A percentile compares a stretch with the other conserved stretches of the same genome.
Evolutionary conservation across 2,797 vertebrate species (phyloP).

Genomic region (Mionectes olivaceus): DNA sequence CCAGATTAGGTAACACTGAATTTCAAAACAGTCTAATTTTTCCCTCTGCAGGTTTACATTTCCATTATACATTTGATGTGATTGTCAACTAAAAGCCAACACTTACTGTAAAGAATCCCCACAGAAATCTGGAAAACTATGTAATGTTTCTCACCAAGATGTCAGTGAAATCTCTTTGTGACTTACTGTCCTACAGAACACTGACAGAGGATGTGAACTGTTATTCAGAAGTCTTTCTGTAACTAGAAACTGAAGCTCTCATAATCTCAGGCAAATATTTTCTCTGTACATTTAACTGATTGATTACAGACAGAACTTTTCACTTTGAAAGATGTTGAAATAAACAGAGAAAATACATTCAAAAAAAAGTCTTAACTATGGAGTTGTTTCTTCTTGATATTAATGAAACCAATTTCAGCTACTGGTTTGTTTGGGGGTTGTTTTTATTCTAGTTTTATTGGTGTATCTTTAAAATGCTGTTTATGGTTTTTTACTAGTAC

Average conservation of each 20-base stretch:
- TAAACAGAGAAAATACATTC: background rate
- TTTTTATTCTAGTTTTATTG: background rate
- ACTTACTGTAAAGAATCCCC: constrained; percentile 22
- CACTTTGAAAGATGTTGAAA: background rate
- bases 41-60: background rate
- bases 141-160: background rate
- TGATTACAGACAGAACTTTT: background rate
- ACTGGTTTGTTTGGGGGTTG: accelerated
- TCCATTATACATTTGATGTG: background rate
- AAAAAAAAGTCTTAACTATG: background rate
- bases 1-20: background rate
- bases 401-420: background rate
- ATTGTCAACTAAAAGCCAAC: background rate
- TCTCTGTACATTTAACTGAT: background rate
- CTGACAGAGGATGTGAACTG: background rate
- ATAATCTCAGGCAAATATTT: background rate
- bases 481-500: accelerated
- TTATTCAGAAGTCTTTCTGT: background rate
- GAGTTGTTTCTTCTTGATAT: background rate
- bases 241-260: background rate
- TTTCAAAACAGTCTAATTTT: background rate
- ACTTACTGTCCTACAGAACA: background rate
- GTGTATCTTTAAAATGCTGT: accelerated
- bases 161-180: constrained; percentile 22
- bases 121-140: constrained; percentile 5